Percentiles rank a stretch among this genome's conserved stretches.
Conservation (phyloP, 2,797 vertebrate species). For the Microctenopoma steveboyesi region DNA sequence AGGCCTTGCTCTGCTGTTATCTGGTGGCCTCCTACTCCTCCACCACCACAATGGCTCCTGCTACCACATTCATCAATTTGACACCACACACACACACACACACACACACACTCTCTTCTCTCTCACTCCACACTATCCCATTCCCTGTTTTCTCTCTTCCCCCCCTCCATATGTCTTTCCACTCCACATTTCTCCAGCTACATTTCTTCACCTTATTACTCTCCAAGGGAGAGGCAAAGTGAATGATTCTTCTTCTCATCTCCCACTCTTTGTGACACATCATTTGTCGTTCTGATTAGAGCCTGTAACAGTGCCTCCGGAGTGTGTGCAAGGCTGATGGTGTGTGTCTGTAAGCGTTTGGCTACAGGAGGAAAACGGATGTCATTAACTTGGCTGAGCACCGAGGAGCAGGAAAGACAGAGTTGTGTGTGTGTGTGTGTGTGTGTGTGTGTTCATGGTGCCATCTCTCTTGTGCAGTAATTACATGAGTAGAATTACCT, state of each 20-base stretch:
- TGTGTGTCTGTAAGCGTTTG: slow-evolving; percentile 47
- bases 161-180: slow-evolving; percentile 49
- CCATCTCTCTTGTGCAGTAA: background rate
- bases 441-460: background rate
- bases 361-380: slow-evolving; percentile 42
- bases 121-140: slow-evolving; percentile 32
- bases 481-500: background rate
- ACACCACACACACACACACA: slow-evolving; percentile 54
- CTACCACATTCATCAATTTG: slow-evolving; percentile 79
- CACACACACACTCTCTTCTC: slow-evolving; percentile 24
- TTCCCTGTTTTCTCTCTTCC: slow-evolving; percentile 19
- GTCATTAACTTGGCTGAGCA: slow-evolving; percentile 46
- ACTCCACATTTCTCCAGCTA: slow-evolving; percentile 56
- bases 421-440: slow-evolving; percentile 1
- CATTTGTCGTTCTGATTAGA: slow-evolving; percentile 74
- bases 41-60: slow-evolving; percentile 72
- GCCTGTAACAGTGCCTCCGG: slow-evolving; percentile 52
- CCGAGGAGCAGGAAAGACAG: slow-evolving; percentile 11
- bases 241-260: slow-evolving; percentile 66
- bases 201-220: slow-evolving; percentile 69
- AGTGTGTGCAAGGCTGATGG: slow-evolving; percentile 48
- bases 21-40: slow-evolving; percentile 73
- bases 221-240: slow-evolving; percentile 41
- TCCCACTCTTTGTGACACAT: slow-evolving; percentile 69
- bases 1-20: slow-evolving; percentile 76